phyloP scores from a whole-genome alignment of 2,797 vertebrate genomes.

The Aeoliscus strigatus region DNA sequence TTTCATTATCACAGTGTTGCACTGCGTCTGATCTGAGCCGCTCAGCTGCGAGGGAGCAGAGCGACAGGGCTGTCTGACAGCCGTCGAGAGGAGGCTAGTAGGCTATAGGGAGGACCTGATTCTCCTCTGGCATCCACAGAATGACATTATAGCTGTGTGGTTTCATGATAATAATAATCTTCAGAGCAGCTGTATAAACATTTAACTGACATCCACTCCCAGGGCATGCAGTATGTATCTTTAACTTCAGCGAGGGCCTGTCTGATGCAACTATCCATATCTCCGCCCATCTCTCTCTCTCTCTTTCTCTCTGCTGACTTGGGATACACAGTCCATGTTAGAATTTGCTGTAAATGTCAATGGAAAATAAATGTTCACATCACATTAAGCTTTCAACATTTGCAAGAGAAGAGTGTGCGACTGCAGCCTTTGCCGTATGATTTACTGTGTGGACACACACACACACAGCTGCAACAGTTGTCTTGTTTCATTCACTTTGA shows the following conservation, averaged over 20 bases:
- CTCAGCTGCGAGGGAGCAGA: conserved; percentile 46
- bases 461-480: conserved; percentile 31
- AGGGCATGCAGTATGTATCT: conserved; percentile 76
- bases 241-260: conserved; percentile 73
- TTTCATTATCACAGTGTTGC: conserved; percentile 50
- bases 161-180: conserved; percentile 85
- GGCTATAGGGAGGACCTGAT: conserved; percentile 72
- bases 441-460: conserved; percentile 25
- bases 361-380: conserved; percentile 56
- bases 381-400: conserved; percentile 41
- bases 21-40: conserved; percentile 39
- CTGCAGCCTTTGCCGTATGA: conserved; percentile 20
- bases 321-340: conserved; percentile 52
- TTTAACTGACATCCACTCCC: conserved; percentile 80
- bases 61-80: conserved; percentile 47
- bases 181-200: conserved; percentile 83
- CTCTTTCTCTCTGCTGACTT: conserved; percentile 16
- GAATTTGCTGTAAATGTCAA: conserved; percentile 60
- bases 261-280: conserved; percentile 73
- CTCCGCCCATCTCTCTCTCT: conserved; percentile 55
- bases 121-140: conserved; percentile 79
- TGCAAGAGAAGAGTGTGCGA: conserved; percentile 36
- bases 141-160: conserved; percentile 82
- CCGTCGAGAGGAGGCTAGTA: conserved; percentile 62
- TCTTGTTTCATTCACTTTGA: conserved; percentile 43